Conservation (phyloP, 2,113 vertebrate genomes). For the Phylloscopus whistleri region DNA sequence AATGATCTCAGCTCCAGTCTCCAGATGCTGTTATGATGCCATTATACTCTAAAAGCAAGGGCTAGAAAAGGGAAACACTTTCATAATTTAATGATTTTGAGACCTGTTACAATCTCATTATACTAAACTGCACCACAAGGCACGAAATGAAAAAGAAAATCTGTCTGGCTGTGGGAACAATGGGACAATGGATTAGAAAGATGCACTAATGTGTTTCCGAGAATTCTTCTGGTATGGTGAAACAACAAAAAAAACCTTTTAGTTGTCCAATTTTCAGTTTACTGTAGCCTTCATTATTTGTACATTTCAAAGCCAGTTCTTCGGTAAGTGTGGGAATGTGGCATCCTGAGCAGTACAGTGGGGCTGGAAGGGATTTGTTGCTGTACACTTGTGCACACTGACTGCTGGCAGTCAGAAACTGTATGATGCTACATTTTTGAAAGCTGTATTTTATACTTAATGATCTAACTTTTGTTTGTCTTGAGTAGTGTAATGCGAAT, state of each 20-base stretch:
- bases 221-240: neutral
- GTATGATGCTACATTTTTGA: neutral
- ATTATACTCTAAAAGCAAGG: constrained; percentile 28
- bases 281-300: neutral
- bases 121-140: neutral
- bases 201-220: neutral
- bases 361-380: neutral
- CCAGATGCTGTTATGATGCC: neutral
- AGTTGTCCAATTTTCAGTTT: neutral
- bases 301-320: neutral
- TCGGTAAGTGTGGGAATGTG: neutral
- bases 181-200: neutral
- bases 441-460: neutral
- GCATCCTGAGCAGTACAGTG: neutral
- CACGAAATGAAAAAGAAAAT: constrained; percentile 15
- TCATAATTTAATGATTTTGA: constrained; percentile 35
- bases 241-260: neutral
- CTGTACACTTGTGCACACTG: neutral
- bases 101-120: constrained; percentile 52
- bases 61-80: constrained; percentile 27
- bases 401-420: neutral
- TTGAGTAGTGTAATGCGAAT: neutral
- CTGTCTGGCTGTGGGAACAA: neutral
- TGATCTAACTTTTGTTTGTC: neutral
- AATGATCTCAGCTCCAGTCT: neutral